Conservation (phyloP, 2,113 vertebrate species). For the Marcusenius ussheri region DNA sequence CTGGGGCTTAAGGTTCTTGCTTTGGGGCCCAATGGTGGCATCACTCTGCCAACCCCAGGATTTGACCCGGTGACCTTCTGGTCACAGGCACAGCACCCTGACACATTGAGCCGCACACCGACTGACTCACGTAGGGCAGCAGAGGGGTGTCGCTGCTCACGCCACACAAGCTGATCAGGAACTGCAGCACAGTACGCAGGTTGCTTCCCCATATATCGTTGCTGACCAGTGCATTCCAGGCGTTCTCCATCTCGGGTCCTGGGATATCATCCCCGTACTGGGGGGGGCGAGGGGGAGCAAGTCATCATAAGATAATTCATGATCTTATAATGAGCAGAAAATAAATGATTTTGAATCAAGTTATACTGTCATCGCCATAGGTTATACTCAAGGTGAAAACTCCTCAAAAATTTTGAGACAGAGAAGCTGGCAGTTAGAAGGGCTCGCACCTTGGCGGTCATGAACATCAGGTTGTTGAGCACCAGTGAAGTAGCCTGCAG, state of each 20-base stretch:
- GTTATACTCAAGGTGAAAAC: background rate
- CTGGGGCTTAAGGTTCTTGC: background rate
- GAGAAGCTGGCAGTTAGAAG: background rate
- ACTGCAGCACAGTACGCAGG: conserved; percentile 83
- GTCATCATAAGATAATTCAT: background rate
- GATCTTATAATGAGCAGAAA: background rate
- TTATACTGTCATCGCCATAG: background rate
- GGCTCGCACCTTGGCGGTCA: conserved; percentile 87
- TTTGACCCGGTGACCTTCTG: background rate
- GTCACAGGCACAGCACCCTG: background rate
- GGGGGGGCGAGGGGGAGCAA: background rate
- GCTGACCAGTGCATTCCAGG: conserved; percentile 92
- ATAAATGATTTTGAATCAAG: background rate
- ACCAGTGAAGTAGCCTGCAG: conserved; percentile 90
- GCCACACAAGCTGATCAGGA: conserved; percentile 91
- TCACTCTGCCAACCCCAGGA: background rate
- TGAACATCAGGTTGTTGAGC: conserved; percentile 99
- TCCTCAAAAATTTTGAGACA: background rate
- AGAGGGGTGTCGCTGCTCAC: conserved; percentile 94
- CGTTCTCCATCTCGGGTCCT: conserved; percentile 92
- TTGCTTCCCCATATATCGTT: conserved; percentile 97
- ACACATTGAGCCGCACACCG: background rate
- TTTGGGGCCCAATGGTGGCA: background rate
- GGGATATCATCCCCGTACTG: conserved; percentile 96
- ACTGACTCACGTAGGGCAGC: conserved; percentile 78